Percentiles rank a stretch among this genome's conserved stretches.
These are phyloP conservation scores for Volucella inflata DNA, from an alignment of 2,888 invertebrate species.

Conservation along the genomic window DNA sequence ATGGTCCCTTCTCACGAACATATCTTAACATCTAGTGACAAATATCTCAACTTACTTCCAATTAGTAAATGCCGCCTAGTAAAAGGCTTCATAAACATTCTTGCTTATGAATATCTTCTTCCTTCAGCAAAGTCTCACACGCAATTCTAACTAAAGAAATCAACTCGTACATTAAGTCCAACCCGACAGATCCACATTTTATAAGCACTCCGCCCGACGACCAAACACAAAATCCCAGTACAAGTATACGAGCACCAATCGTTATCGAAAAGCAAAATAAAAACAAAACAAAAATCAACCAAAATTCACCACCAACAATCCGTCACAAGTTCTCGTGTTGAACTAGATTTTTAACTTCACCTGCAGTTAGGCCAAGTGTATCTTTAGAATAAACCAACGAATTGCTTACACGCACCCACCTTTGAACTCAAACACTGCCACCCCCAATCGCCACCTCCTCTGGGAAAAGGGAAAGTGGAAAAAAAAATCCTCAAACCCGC, in stretches of 20 bases:
- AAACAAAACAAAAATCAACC: slow-evolving; percentile 2
- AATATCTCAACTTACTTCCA: slow-evolving; percentile 56
- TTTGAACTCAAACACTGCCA: not conserved
- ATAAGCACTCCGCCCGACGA: not conserved
- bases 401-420: slow-evolving; percentile 54
- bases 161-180: slow-evolving; percentile 3
- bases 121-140: slow-evolving; percentile 21
- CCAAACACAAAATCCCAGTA: slow-evolving; percentile 10
- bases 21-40: not conserved
- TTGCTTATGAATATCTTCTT: slow-evolving; percentile 8
- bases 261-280: slow-evolving; percentile 19
- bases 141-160: slow-evolving; percentile 32
- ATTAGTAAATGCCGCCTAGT: slow-evolving; percentile 55
- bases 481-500: slow-evolving; percentile 29
- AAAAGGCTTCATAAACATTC: slow-evolving; percentile 57
- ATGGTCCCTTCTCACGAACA: slow-evolving; percentile 28
- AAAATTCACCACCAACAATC: slow-evolving; percentile 27
- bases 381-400: slow-evolving; percentile 39
- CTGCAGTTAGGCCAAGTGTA: slow-evolving; percentile 37
- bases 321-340: slow-evolving; percentile 54
- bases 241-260: not conserved
- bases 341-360: slow-evolving; percentile 60
- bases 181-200: slow-evolving; percentile 53
- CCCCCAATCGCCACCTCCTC: not conserved
- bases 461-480: not conserved